These are phyloP conservation scores for Agriotes lineatus DNA, from an alignment of 2,888 invertebrate species.

Conservation along the genomic window DNA sequence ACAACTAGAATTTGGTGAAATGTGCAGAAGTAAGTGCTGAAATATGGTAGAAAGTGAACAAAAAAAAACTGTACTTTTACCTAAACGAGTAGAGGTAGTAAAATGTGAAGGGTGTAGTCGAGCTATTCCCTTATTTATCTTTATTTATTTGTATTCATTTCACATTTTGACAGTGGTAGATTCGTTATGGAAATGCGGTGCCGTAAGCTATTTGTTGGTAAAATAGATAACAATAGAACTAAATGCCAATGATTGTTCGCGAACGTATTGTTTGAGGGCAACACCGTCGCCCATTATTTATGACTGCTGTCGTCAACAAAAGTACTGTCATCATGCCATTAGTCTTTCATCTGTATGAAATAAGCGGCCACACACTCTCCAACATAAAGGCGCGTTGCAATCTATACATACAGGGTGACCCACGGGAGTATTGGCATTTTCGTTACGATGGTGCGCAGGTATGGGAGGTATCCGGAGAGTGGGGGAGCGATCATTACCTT, in stretches of 20 bases:
- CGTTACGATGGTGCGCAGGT: no score
- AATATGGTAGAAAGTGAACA: neutral
- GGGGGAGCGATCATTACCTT: no score
- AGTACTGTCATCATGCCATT: no score
- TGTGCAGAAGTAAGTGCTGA: neutral
- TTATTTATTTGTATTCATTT: slow-evolving; percentile 57
- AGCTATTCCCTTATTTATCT: slow-evolving; percentile 39
- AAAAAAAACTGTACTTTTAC: slow-evolving; percentile 12
- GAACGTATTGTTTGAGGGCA: neutral
- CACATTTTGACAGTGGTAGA: slow-evolving; percentile 55
- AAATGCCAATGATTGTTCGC: neutral
- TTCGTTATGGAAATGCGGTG: slow-evolving; percentile 34
- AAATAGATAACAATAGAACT: slow-evolving; percentile 26
- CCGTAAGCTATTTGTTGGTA: slow-evolving; percentile 33
- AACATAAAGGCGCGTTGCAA: no score
- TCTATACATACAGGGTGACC: no score
- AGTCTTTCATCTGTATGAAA: no score
- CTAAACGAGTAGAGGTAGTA: slow-evolving; percentile 44
- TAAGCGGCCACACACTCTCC: no score
- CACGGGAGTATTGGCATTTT: no score
- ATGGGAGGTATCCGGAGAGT: no score
- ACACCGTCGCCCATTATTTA: neutral
- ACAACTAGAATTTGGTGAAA: neutral
- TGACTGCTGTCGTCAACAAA: neutral
- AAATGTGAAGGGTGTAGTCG: slow-evolving; percentile 44